These are phyloP conservation scores for Synergus gifuensis DNA, from an alignment of 2,888 invertebrate genomes.

Conservation along the genomic window DNA sequence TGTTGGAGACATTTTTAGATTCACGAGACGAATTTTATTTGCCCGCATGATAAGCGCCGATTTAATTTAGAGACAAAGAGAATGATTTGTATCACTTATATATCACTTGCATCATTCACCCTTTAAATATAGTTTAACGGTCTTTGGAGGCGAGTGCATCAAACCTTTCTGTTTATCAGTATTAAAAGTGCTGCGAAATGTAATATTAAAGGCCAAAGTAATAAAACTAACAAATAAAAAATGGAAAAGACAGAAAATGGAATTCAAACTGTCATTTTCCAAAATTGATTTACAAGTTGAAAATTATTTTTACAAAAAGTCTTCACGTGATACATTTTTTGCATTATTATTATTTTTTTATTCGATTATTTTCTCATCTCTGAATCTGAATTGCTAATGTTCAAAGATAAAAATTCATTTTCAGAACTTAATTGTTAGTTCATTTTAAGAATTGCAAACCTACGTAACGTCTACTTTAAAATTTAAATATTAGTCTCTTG, in stretches of 20 bases:
- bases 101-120: slow-evolving; percentile 2
- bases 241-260: neutral
- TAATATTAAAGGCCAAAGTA: slow-evolving; percentile 21
- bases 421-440: neutral
- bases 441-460: neutral
- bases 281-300: neutral
- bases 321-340: neutral
- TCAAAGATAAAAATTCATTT: neutral
- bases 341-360: neutral
- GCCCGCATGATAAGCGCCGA: neutral
- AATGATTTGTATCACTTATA: slow-evolving; percentile 13
- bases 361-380: neutral
- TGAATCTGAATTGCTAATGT: neutral
- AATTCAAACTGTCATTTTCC: neutral
- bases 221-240: slow-evolving; percentile 5
- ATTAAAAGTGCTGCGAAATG: neutral
- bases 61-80: slow-evolving; percentile 6
- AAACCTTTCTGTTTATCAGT: neutral
- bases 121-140: slow-evolving; percentile 7
- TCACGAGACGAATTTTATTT: neutral
- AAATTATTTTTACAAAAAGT: slow-evolving; percentile 12
- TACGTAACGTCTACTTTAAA: neutral
- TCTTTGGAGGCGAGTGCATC: slow-evolving; percentile 3
- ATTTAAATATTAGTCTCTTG: neutral
- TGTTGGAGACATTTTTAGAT: neutral